Conservation (phyloP, 2,888 invertebrate species). For the Sylvicola cinctus region DNA sequence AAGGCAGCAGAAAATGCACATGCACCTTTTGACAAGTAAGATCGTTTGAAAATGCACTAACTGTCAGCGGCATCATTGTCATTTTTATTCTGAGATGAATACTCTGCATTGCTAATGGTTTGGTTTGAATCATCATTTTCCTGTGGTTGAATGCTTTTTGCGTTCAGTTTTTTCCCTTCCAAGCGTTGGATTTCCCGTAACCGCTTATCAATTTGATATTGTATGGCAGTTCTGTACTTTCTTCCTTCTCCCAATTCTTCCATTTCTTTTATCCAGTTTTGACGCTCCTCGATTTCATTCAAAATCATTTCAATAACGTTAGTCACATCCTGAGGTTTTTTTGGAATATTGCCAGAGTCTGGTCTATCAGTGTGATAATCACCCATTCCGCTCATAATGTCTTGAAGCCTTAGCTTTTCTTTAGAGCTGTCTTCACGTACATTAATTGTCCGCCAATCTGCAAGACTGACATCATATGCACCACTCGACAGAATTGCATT, state of each 20-base stretch:
- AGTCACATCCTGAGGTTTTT: too few species aligned
- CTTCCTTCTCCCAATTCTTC: constrained; percentile 49
- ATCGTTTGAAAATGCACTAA: too few species aligned
- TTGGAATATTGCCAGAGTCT: too few species aligned
- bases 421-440: constrained; percentile 10
- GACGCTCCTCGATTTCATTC: constrained; percentile 56
- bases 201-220: constrained; percentile 54
- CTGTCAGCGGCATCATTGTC: too few species aligned
- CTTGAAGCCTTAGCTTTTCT: constrained; percentile 20
- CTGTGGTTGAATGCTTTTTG: too few species aligned
- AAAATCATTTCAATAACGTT: constrained; percentile 13
- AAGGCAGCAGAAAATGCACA: too few species aligned
- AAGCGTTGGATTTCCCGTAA: constrained; percentile 40
- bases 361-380: too few species aligned
- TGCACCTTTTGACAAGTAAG: too few species aligned
- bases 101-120: too few species aligned
- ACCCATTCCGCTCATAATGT: constrained; percentile 19
- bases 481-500: constrained; percentile 50
- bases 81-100: too few species aligned
- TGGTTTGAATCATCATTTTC: too few species aligned
- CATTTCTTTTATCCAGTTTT: constrained; percentile 62
- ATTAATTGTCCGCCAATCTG: too few species aligned
- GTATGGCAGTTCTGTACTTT: constrained; percentile 48
- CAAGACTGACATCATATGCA: constrained; percentile 42
- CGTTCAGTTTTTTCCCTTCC: constrained; percentile 10